phyloP scores from a whole-genome alignment of 1,140 invertebrate species.

The Bradysia coprophila region DNA sequence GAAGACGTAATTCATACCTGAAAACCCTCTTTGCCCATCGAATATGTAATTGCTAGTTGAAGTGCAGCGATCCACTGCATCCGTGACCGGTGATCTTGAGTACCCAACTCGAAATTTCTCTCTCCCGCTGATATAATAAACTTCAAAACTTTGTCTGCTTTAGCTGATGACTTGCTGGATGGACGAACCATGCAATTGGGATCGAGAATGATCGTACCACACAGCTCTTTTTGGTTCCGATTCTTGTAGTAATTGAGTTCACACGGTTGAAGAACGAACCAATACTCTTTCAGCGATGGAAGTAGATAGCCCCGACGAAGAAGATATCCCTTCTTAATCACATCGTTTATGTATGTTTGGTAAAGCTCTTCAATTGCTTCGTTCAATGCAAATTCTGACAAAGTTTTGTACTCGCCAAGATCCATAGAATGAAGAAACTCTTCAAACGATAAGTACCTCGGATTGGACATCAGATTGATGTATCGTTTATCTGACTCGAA shows the following conservation, averaged over 20 bases:
- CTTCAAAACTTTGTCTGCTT: constrained; percentile 30
- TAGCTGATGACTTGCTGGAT: constrained; percentile 26
- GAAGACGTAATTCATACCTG: too few species aligned
- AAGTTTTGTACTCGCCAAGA: constrained; percentile 41
- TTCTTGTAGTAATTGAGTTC: constrained; percentile 57
- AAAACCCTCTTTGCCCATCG: constrained; percentile 39
- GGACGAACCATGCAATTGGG: constrained; percentile 45
- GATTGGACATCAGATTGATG: constrained; percentile 14
- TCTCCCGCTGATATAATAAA: constrained; percentile 43
- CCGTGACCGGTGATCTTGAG: constrained; percentile 42
- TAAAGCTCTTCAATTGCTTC: constrained; percentile 57
- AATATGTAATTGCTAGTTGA: constrained; percentile 45
- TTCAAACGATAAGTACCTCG: constrained; percentile 1
- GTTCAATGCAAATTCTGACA: constrained; percentile 46
- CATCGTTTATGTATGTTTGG: constrained; percentile 58
- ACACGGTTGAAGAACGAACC: constrained; percentile 57
- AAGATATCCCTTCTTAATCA: constrained; percentile 63
- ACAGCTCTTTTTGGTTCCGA: constrained; percentile 46
- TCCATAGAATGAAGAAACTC: constrained; percentile 6
- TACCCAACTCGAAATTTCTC: constrained; percentile 45
- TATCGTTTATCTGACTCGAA: constrained; percentile 49
- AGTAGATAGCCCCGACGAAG: constrained; percentile 54
- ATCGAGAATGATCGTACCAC: constrained; percentile 43
- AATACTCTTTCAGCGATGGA: constrained; percentile 56
- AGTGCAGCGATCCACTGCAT: constrained; percentile 54